These are phyloP conservation scores for Hippocampus abdominalis DNA, from an alignment of 2,113 vertebrate species.

Conservation along the genomic window DNA sequence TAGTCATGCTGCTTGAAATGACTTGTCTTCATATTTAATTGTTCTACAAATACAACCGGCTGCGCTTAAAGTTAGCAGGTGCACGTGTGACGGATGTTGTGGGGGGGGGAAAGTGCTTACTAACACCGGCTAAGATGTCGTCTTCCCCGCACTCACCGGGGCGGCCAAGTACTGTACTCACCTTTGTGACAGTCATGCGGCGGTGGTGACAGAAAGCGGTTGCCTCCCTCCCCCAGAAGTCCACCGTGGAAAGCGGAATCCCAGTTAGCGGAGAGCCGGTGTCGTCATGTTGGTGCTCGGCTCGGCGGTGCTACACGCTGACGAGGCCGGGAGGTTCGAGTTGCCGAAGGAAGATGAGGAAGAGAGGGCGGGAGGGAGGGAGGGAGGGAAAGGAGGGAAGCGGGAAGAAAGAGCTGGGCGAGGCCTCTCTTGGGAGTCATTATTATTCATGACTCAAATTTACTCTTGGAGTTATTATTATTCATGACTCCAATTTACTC, in stretches of 20 bases:
- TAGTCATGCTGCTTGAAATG: not conserved
- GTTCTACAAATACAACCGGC: not conserved
- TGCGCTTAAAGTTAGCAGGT: not conserved
- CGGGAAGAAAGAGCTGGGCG: not conserved
- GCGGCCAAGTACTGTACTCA: slow-evolving; percentile 35
- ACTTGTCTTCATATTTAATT: not conserved
- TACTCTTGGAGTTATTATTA: not conserved
- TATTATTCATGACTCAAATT: not conserved
- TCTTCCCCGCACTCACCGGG: not conserved
- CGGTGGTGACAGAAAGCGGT: not conserved
- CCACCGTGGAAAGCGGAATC: not conserved
- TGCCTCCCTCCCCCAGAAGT: slow-evolving; percentile 24
- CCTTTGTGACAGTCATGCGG: slow-evolving; percentile 63
- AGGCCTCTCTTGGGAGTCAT: not conserved
- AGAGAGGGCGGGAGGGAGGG: slow-evolving; percentile 11
- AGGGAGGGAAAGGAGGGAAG: slow-evolving; percentile 1
- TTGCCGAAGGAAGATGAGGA: slow-evolving; percentile 14
- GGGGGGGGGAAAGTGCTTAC: not conserved
- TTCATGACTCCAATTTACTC: not conserved
- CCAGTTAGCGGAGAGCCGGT: slow-evolving; percentile 8
- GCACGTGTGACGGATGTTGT: not conserved
- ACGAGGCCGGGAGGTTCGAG: slow-evolving; percentile 21
- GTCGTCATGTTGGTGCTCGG: slow-evolving; percentile 20
- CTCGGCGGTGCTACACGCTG: not conserved
- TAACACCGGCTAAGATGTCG: not conserved